Evolutionary conservation across 2,888 invertebrate species (phyloP).

Genomic region (Eupithecia abbreviata): DNA sequence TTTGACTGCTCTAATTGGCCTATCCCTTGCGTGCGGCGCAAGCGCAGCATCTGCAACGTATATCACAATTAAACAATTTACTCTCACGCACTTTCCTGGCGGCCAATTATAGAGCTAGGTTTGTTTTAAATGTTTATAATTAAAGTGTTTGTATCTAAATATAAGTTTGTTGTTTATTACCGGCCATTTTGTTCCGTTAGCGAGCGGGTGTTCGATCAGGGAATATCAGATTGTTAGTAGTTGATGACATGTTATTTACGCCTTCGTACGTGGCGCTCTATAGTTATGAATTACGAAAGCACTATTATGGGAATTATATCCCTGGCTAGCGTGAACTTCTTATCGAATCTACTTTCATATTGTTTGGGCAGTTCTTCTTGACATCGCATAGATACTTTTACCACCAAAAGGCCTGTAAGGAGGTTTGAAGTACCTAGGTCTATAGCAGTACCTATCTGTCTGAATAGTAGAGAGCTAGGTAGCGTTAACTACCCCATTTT

Average conservation of each 20-base stretch:
- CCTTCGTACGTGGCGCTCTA: slow-evolving; percentile 37
- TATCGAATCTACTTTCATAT: background rate
- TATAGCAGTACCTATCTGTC: background rate
- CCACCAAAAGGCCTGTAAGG: background rate
- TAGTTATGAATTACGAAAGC: slow-evolving; percentile 7
- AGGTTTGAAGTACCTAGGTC: background rate
- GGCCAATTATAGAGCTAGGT: slow-evolving; percentile 65
- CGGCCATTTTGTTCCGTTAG: slow-evolving; percentile 29
- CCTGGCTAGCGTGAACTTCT: background rate
- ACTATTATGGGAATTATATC: slow-evolving; percentile 9
- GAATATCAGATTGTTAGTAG: slow-evolving; percentile 40
- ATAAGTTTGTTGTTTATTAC: slow-evolving; percentile 38
- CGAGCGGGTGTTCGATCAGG: slow-evolving; percentile 24
- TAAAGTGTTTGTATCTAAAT: slow-evolving; percentile 49
- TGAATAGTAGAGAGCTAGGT: background rate
- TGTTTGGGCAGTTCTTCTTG: background rate
- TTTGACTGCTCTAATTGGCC: slow-evolving; percentile 18
- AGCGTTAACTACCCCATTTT: background rate
- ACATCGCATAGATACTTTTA: background rate
- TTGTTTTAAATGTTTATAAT: slow-evolving; percentile 65
- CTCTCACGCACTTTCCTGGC: slow-evolving; percentile 74
- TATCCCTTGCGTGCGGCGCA: slow-evolving; percentile 54
- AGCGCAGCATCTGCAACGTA: slow-evolving; percentile 59
- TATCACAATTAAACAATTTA: slow-evolving; percentile 75
- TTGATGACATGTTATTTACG: slow-evolving; percentile 57